Conservation (phyloP, 92 coral and sea anemone genomes). For the Paragorgia papillata region DNA sequence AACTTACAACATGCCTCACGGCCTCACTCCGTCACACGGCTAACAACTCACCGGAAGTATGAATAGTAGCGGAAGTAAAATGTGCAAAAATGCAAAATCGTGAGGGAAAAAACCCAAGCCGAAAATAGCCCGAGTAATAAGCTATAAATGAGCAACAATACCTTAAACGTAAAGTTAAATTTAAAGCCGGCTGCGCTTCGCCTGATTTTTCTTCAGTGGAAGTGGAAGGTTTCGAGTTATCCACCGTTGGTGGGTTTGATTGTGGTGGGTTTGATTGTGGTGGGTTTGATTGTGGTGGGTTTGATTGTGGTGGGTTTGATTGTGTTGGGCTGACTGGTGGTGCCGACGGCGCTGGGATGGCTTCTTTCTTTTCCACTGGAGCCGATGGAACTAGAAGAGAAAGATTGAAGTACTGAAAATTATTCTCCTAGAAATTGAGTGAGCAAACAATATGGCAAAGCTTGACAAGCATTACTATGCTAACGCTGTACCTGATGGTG, state of each 20-base stretch:
- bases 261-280: slow-evolving; percentile 26
- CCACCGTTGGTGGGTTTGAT: background rate
- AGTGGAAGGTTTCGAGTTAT: background rate
- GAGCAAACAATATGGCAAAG: too few relatives aligned
- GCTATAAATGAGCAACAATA: background rate
- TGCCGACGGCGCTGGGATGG: slow-evolving; percentile 1
- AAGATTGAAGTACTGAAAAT: background rate
- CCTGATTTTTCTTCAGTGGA: background rate
- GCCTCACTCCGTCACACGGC: too few relatives aligned
- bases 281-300: background rate
- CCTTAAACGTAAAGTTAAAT: slow-evolving; percentile 41
- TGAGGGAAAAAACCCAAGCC: too few relatives aligned
- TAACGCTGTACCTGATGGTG: slow-evolving; percentile 19
- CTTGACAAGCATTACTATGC: too few relatives aligned
- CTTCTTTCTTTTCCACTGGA: slow-evolving; percentile 17
- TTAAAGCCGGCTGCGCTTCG: slow-evolving; percentile 27
- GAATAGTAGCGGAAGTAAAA: too few relatives aligned
- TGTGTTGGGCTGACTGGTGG: too few relatives aligned
- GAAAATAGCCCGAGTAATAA: too few relatives aligned
- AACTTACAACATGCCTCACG: too few relatives aligned
- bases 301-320: slow-evolving; percentile 20
- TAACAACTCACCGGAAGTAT: too few relatives aligned
- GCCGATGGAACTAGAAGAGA: background rate
- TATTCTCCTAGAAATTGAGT: too few relatives aligned
- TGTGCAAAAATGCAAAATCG: too few relatives aligned